Evolutionary conservation across 1,140 invertebrate genomes (phyloP), one percentile per base, ranked within the genome.

Genomic region (Papilio helenus): DNA sequence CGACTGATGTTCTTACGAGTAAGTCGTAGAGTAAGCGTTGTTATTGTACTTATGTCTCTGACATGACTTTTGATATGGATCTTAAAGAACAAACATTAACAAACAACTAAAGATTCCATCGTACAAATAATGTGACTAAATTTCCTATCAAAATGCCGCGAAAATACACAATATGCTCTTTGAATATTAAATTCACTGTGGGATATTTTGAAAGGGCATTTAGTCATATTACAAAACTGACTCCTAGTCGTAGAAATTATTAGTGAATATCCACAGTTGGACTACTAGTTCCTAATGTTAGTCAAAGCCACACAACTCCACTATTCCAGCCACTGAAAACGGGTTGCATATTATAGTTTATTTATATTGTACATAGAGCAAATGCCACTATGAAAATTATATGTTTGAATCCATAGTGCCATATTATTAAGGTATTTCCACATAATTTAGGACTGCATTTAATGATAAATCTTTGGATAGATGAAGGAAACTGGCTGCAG

Each of bases 321-420:
- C 61, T 81, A 81, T 65, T 80, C 51, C 72, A 81, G 55, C 68
- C 83, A 68, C 55, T 73, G 51, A 77, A 55, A 77, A 68, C 42
- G 72, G 73, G 72, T 82, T 76, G 39, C 78, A 65, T 81, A 74
- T 77, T 80, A 79, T 79, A 83, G 86, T 83, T 87, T 77, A 80
- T 83, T 83, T 80, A 80, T 83, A 80, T 83, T 83, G 84, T 81
- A 79, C 23, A 76, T 58, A 81, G 74, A 83, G 80, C 82, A 83
- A 80, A 84, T 86, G 89, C 82, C 89, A 93, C 91, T 93, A 93
- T 93, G 91, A 88, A 89, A 89, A 88, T 87, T 88, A 92, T 91
- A 91, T 91, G 90, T 91, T 90, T 89, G 84, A 88, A 91, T 86
- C 87, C 91, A 93, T 92, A 93, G 90, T 92, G 90, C 84, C 89